Percentiles rank a stretch among this genome's conserved stretches.
phyloP scores from a whole-genome alignment of 2,113 vertebrate genomes.

The Polyodon spathula region DNA sequence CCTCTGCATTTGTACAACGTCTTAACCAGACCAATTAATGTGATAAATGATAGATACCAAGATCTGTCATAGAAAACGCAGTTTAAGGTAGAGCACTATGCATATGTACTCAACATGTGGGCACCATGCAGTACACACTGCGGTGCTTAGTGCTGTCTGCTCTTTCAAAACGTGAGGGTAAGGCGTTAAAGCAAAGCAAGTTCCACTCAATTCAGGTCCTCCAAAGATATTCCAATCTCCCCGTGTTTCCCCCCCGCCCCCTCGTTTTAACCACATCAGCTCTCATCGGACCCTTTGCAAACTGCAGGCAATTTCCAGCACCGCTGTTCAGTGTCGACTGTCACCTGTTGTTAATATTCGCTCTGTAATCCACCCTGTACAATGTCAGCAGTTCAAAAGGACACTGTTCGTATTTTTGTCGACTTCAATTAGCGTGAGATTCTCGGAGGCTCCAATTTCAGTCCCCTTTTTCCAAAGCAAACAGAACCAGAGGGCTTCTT shows the following conservation, averaged over 20 bases:
- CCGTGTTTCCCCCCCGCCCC: not conserved
- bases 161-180: too few species aligned
- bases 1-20: too few species aligned
- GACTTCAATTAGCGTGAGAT: slow-evolving; percentile 80
- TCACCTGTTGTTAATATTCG: slow-evolving; percentile 87
- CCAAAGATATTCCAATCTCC: not conserved
- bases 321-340: slow-evolving; percentile 32
- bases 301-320: slow-evolving; percentile 15
- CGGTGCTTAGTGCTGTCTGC: too few species aligned
- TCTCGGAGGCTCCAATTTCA: slow-evolving; percentile 69
- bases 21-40: too few species aligned
- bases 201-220: not conserved
- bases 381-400: slow-evolving; percentile 85
- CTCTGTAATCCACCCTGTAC: slow-evolving; percentile 73
- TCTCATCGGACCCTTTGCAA: slow-evolving; percentile 26
- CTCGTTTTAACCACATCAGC: slow-evolving; percentile 4
- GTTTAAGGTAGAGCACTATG: too few species aligned
- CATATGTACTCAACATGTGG: too few species aligned
- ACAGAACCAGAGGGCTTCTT: slow-evolving; percentile 55
- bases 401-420: slow-evolving; percentile 80
- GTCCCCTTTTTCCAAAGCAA: slow-evolving; percentile 51
- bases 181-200: too few species aligned
- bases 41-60: too few species aligned
- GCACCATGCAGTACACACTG: too few species aligned
- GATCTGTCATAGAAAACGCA: too few species aligned